These are phyloP conservation scores for Potorous gilbertii DNA, from an alignment of 2,797 vertebrate species.

Conservation along the genomic window DNA sequence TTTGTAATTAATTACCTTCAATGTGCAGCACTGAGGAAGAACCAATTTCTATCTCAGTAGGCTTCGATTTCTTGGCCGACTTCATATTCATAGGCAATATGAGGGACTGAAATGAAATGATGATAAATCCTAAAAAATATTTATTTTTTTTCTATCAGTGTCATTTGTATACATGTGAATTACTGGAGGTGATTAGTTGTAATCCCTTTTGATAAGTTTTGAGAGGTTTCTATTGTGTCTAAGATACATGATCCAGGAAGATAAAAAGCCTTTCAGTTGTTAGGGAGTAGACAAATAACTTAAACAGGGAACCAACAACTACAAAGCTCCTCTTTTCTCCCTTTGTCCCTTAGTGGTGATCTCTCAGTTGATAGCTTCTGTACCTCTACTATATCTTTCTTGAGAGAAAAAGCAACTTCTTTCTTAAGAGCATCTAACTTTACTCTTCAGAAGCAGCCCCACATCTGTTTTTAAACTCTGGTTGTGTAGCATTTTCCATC, in stretches of 20 bases:
- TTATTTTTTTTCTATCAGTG: not conserved
- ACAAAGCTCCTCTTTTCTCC: not conserved
- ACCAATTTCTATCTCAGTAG: not conserved
- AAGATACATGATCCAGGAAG: not conserved
- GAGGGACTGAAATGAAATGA: not conserved
- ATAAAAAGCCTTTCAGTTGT: not conserved
- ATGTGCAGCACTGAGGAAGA: not conserved
- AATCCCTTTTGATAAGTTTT: not conserved
- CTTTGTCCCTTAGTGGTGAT: not conserved
- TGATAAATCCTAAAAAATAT: not conserved
- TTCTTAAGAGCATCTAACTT: not conserved
- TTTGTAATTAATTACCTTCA: not conserved
- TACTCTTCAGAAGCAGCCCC: not conserved
- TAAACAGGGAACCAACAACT: not conserved
- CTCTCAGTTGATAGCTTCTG: not conserved
- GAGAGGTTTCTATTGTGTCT: not conserved
- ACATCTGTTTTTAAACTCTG: not conserved
- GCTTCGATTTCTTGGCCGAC: not conserved
- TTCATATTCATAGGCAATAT: not conserved
- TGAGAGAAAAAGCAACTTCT: not conserved
- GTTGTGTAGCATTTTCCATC: not conserved
- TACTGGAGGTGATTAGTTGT: not conserved
- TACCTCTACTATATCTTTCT: not conserved
- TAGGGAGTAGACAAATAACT: not conserved
- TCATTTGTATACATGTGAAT: not conserved